Evolutionary conservation across 1,140 invertebrate genomes (phyloP).

Genomic region (Dinoponera quadriceps): DNA sequence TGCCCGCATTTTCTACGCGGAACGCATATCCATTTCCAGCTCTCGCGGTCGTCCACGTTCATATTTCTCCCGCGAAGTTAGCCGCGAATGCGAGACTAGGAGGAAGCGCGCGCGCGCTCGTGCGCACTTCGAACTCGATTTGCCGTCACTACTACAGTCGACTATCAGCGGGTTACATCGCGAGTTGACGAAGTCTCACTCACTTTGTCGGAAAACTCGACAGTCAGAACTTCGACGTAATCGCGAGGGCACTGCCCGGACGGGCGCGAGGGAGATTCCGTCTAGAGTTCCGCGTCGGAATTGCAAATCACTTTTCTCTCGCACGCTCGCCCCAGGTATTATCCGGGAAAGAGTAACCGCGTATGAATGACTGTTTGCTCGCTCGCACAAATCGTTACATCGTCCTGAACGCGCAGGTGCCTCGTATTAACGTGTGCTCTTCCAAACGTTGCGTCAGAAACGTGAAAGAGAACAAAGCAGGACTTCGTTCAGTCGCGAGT

Average conservation of each 20-base stretch:
- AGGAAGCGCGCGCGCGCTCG: too few species aligned
- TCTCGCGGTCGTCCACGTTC: conserved; percentile 30
- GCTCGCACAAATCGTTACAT: not conserved
- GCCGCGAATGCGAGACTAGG: conserved; percentile 24
- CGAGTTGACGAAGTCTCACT: conserved; percentile 39
- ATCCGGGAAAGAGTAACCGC: not conserved
- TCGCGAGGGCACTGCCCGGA: not conserved
- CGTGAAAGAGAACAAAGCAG: too few species aligned
- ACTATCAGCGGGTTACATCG: conserved; percentile 27
- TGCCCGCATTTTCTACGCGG: conserved; percentile 53
- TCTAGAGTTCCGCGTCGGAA: conserved; percentile 2
- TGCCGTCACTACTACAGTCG: not conserved
- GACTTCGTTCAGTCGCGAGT: too few species aligned
- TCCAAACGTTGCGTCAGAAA: too few species aligned
- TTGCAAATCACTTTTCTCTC: conserved; percentile 20
- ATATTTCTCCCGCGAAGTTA: conserved; percentile 37
- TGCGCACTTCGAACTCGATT: conserved; percentile 36
- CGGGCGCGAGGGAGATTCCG: conserved; percentile 8
- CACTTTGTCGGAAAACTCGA: conserved; percentile 36
- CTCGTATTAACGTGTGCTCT: too few species aligned
- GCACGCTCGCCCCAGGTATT: not conserved
- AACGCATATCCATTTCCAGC: conserved; percentile 49
- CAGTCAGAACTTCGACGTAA: conserved; percentile 39
- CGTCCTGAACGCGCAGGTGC: too few species aligned
- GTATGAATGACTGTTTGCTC: not conserved